Evolutionary conservation across 2,888 invertebrate genomes (phyloP), one percentile per base, ranked within the genome.

Genomic region (Sminthurides aquaticus): DNA sequence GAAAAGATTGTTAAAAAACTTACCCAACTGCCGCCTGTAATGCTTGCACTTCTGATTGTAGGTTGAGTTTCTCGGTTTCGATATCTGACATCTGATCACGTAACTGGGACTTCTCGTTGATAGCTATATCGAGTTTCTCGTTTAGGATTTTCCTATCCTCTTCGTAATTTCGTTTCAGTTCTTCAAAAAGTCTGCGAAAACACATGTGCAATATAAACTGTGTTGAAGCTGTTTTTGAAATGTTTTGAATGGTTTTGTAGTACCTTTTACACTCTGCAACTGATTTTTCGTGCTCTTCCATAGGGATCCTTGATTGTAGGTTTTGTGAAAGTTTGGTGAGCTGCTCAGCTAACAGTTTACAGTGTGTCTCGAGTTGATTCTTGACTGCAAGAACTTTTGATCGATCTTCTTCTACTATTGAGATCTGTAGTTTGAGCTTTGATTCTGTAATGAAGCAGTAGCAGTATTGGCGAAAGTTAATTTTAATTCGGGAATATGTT

Each of bases 181-280:
- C 68, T 48, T 71, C 71, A 62, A 74, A 74, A 25, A 67, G 59
- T 28, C 74, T 74, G 56, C 1, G 48, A 49, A 56, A 24, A 29
- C 2, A 54, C 11, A 60, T 34, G 26, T 25, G 54, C n/a, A n/a
- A n/a, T n/a, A n/a, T n/a, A n/a, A n/a, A n/a, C n/a, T n/a, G n/a
- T n/a, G n/a, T 18, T 48, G 28, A 60, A 27, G 26, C 34, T n/a
- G 48, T 49, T 60, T 48, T 52, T 18, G 24, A 26, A 27, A 20
- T 52, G 18, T 52, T 20, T 52, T 20, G 22, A 20, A 52, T 5
- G 18, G 20, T 20, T 22, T 52, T 22, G 5, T 52, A 28, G 27
- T 52, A 74, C 74, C 64, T 60, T 54, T 74, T 69, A 58, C 70
- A 71, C 26, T 73, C 70, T 24, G 62, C 57, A 3, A 74, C 67